phyloP scores from a whole-genome alignment of 2,888 invertebrate species.

The Allolobophora icterica region DNA sequence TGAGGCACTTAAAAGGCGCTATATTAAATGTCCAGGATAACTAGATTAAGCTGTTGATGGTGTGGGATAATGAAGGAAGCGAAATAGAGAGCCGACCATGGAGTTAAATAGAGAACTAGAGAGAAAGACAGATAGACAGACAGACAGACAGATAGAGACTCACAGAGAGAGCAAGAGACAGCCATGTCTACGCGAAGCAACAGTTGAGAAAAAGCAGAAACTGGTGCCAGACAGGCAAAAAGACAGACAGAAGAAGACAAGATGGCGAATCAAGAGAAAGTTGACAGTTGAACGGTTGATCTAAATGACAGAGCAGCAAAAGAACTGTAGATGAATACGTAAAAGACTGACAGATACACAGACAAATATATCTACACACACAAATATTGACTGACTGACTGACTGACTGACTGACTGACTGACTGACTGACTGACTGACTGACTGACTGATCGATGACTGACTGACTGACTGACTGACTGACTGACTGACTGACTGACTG shows the following conservation, averaged over 20 bases:
- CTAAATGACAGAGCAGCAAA: background rate
- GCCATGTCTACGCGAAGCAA: background rate
- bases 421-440: background rate
- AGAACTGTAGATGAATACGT: background rate
- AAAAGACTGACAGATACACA: background rate
- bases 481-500: background rate
- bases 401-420: background rate
- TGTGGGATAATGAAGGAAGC: background rate
- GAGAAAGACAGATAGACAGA: background rate
- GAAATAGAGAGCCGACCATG: background rate
- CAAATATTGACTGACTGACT: background rate
- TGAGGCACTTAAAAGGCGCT: too few relatives aligned
- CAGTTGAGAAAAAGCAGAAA: background rate
- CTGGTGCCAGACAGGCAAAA: background rate
- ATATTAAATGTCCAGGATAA: too few relatives aligned
- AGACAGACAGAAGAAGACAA: background rate
- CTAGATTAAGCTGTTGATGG: too few relatives aligned
- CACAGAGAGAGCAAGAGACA: background rate
- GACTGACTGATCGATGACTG: too few relatives aligned
- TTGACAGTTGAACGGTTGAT: background rate
- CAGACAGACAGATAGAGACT: background rate
- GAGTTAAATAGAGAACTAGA: background rate
- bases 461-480: background rate
- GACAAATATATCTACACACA: background rate
- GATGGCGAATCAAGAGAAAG: background rate